A percentile compares a stretch with the other conserved stretches of the same genome.
Evolutionary conservation across 2,888 invertebrate genomes (phyloP).

Genomic region (Synanthedon formicaeformis): DNA sequence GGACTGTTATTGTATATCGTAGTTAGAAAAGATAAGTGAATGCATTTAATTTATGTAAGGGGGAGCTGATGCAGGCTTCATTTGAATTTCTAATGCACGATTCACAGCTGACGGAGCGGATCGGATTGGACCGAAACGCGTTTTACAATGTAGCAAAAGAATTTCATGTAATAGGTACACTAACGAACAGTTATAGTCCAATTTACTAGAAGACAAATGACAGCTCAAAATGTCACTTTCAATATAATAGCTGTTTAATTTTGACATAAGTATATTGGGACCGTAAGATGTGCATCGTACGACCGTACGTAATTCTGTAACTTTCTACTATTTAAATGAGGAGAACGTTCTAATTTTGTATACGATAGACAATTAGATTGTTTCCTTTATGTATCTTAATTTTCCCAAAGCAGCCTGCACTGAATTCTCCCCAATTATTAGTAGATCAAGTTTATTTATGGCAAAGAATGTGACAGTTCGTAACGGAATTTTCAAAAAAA

Average conservation of each 20-base stretch:
- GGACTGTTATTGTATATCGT: slow-evolving; percentile 57
- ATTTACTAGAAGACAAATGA: no score
- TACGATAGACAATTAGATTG: background rate
- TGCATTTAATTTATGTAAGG: slow-evolving; percentile 62
- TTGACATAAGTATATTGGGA: no score
- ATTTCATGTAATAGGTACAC: no score
- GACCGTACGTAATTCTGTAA: no score
- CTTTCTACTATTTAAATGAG: background rate
- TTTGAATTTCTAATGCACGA: slow-evolving; percentile 2
- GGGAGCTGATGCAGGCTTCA: slow-evolving; percentile 19
- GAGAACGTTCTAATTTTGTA: background rate
- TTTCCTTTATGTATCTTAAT: background rate
- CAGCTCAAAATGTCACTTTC: no score
- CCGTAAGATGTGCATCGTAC: no score
- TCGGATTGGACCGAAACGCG: no score
- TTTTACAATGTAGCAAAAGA: no score
- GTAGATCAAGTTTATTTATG: background rate
- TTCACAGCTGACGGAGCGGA: background rate
- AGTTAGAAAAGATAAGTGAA: slow-evolving; percentile 63
- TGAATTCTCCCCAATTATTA: background rate
- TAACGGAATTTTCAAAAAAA: background rate
- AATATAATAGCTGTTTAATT: no score
- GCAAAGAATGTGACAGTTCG: background rate
- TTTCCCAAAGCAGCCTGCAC: background rate
- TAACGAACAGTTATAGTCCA: no score